Evolutionary conservation across 2,113 vertebrate species (phyloP), one percentile per base, ranked within the genome.

Genomic region (Limanda limanda): DNA sequence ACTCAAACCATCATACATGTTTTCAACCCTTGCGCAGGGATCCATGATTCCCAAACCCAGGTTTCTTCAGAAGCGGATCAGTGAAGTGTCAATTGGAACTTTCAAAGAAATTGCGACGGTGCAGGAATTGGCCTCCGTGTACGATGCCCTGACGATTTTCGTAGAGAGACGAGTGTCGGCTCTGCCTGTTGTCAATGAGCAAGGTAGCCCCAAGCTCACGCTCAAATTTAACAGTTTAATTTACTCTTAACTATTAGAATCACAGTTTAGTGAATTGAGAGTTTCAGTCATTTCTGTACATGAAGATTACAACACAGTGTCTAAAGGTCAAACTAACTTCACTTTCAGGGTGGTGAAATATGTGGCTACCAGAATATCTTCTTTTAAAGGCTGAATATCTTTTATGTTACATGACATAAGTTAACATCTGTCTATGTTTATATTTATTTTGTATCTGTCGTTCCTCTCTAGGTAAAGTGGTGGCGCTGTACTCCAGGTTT

Each of bases 401-500:
- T 42, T 13, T 12, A 42, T 12, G 12, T 42, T 37, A 11, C 40
- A 42, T 3, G 40, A 42, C 40, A 42, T 11, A 42, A 42, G 40
- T 42, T 11, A 12, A 42, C 31, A 31, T 31, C 31, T 31, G 10
- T 42, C 12, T 42, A 11, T 42, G 10, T 42, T 42, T 2, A 11
- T 66, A n/a, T 47, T 13, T 61, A 12, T 8, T 76, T n/a, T 5
- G n/a, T 66, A n/a, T 55, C 20, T 61, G 25, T 40, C 13, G 12
- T 58, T 15, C 35, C 2, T 21, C 79, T 91, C 2, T 77, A 99
- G 98, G 96, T 45, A 94, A 94, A 88, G 97, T 99, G 1, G 96
- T 98, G 52, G 97, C 97, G 0, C 94, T 99, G 40, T 99, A 99
- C 86, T 99, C 98, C 35, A 93, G 97, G 65, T 99, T 99, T 5